These are phyloP conservation scores for Helobdella robusta DNA, from an alignment of 2,888 invertebrate genomes.

Conservation along the genomic window DNA sequence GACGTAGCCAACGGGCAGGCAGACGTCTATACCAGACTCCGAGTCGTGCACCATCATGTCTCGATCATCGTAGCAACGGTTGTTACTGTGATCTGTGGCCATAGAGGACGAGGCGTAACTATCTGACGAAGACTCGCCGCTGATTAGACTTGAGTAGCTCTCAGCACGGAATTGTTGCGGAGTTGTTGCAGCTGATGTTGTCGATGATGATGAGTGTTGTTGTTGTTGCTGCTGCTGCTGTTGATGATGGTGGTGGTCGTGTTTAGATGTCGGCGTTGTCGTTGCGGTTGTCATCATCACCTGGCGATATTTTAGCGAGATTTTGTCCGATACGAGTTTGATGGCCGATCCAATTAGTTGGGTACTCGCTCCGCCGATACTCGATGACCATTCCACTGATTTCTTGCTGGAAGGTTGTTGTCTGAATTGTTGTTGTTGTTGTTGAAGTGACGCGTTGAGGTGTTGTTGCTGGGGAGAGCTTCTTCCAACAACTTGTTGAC, in stretches of 20 bases:
- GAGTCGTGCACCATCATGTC: conserved; percentile 7
- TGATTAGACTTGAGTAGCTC: neutral
- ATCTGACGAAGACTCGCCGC: conserved; percentile 3
- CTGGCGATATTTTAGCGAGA: neutral
- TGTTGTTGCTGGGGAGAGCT: no score
- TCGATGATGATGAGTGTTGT: neutral
- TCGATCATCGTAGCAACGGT: no score
- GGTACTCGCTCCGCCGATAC: neutral
- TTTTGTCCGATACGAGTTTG: conserved; percentile 11
- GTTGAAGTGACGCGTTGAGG: no score
- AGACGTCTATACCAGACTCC: neutral
- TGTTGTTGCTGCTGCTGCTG: neutral
- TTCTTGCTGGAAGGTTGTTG: no score
- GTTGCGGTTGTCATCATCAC: neutral
- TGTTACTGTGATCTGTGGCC: neutral
- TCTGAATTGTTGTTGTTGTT: no score
- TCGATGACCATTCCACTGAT: no score
- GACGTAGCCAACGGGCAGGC: neutral
- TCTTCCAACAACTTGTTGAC: no score
- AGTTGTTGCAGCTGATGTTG: neutral
- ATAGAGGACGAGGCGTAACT: neutral
- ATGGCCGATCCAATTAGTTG: conserved; percentile 19
- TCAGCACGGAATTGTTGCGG: neutral
- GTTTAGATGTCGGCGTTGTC: neutral
- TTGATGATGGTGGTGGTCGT: neutral